phyloP scores from a whole-genome alignment of 2,797 vertebrate species.

The Pogonophryne albipinna region DNA sequence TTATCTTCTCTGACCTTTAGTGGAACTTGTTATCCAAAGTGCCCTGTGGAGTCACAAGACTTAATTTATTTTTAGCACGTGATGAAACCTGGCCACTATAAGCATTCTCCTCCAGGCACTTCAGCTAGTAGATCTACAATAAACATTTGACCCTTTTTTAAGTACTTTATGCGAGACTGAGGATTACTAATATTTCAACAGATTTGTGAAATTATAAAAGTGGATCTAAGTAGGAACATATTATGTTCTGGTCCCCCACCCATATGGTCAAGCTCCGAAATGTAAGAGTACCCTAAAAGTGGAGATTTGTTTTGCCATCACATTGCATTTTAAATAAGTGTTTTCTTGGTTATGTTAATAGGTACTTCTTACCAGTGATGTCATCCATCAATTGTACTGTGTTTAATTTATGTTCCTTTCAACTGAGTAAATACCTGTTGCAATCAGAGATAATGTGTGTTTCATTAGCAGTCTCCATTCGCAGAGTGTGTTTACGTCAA shows the following conservation, averaged over 20 bases:
- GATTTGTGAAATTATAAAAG: no score
- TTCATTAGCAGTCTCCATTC: background rate
- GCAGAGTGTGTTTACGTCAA: constrained; percentile 3
- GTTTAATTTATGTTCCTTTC: background rate
- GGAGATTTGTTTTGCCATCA: background rate
- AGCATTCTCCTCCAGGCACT: background rate
- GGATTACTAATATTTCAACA: no score
- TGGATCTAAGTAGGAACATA: no score
- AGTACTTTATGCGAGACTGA: background rate
- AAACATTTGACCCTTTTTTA: background rate
- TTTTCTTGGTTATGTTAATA: background rate
- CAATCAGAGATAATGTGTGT: background rate
- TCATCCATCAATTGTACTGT: background rate
- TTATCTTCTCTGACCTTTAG: constrained; percentile 4
- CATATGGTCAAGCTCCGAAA: no score
- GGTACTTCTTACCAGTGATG: background rate
- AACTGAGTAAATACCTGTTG: background rate
- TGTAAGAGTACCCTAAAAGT: no score
- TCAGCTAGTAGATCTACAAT: background rate
- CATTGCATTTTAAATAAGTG: background rate
- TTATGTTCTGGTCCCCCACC: no score
- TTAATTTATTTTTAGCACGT: constrained; percentile 11
- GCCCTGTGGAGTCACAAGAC: background rate
- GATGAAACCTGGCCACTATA: background rate
- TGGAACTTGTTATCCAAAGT: constrained; percentile 13